phyloP scores from a whole-genome alignment of 1,140 invertebrate species.

The Drosophila sp. region DNA sequence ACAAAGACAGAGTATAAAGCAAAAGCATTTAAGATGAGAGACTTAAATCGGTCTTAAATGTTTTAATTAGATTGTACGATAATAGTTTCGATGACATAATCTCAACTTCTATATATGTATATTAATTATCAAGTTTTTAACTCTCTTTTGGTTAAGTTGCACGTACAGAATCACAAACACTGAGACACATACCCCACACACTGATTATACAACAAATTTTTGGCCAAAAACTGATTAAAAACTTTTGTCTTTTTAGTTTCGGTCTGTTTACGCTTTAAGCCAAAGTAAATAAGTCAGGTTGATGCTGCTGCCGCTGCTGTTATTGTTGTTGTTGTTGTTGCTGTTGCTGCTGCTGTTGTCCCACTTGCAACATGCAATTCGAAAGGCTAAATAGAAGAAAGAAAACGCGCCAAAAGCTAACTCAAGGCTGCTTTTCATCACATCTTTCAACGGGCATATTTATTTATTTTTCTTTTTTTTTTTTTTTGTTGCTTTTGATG shows the following conservation, averaged over 20 bases:
- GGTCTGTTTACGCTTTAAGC: conserved; percentile 4
- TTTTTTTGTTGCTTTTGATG: not conserved
- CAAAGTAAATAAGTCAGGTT: conserved; percentile 3
- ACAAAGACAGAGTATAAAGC: no score
- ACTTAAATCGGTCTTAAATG: not conserved
- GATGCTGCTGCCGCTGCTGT: not conserved
- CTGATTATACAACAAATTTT: not conserved
- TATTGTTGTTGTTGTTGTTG: not conserved
- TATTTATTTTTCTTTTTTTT: not conserved
- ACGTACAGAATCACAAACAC: not conserved
- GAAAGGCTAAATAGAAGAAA: conserved; percentile 12
- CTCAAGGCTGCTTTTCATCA: conserved; percentile 17
- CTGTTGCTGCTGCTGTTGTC: not conserved
- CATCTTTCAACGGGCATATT: conserved; percentile 7
- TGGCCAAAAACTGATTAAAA: conserved; percentile 9
- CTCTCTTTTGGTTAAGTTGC: not conserved
- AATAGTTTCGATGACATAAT: not conserved
- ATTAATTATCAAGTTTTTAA: not conserved
- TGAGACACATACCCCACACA: not conserved
- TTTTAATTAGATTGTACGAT: not conserved
- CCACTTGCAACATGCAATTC: not conserved
- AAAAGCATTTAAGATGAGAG: no score
- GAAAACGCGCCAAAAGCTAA: conserved; percentile 20
- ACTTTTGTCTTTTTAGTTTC: not conserved
- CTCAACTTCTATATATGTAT: not conserved